Evolutionary conservation across 2,888 invertebrate genomes (phyloP).

Genomic region (Saturnia japonica): DNA sequence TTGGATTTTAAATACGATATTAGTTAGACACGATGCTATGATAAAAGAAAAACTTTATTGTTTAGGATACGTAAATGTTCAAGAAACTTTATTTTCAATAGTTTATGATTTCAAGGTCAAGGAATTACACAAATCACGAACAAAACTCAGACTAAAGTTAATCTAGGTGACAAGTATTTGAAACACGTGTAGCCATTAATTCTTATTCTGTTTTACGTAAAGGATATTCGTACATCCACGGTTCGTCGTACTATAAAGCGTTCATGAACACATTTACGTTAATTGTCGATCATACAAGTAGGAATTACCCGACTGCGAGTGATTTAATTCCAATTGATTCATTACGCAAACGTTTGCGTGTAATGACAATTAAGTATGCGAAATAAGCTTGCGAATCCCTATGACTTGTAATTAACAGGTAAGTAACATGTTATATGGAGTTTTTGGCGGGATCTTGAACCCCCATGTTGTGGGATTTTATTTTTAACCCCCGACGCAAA

Average conservation of each 20-base stretch:
- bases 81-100: not conserved
- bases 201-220: not conserved
- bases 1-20: too few relatives aligned
- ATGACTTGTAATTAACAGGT: constrained; percentile 48
- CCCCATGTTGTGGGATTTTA: too few relatives aligned
- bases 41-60: not conserved
- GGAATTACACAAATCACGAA: not conserved
- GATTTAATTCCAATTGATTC: constrained; percentile 71
- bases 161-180: not conserved
- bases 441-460: too few relatives aligned
- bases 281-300: constrained; percentile 65
- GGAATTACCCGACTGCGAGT: constrained; percentile 57
- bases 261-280: constrained; percentile 47
- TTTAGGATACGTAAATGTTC: not conserved
- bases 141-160: not conserved
- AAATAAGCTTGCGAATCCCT: constrained; percentile 49
- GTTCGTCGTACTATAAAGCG: constrained; percentile 30
- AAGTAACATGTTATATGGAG: constrained; percentile 34
- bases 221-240: constrained; percentile 14
- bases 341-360: constrained; percentile 52
- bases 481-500: too few relatives aligned
- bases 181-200: not conserved
- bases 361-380: constrained; percentile 55
- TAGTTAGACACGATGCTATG: not conserved
- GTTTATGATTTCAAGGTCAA: not conserved